Percentiles rank a stretch among this genome's conserved stretches.
These are phyloP conservation scores for Aphis craccivora DNA, from an alignment of 1,140 invertebrate species.

Conservation along the genomic window DNA sequence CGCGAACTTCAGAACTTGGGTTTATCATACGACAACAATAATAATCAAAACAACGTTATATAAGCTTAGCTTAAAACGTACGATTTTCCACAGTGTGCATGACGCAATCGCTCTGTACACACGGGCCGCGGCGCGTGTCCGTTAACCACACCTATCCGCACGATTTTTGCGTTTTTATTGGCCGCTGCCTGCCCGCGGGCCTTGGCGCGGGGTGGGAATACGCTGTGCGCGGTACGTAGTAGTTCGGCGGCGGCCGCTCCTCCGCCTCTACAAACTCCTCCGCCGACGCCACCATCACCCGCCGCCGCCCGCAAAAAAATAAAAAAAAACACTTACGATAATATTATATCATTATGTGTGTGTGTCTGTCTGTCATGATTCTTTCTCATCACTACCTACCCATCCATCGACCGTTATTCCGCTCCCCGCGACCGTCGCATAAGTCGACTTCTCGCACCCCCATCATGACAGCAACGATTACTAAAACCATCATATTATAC, in stretches of 20 bases:
- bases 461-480: background rate
- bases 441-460: background rate
- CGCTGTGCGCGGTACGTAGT: background rate
- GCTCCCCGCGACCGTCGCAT: background rate
- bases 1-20: no score
- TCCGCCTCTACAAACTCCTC: background rate
- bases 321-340: background rate
- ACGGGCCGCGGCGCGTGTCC: background rate
- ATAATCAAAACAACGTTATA: background rate
- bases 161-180: constrained; percentile 38
- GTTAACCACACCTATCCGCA: constrained; percentile 41
- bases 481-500: no score
- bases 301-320: background rate
- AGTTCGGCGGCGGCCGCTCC: background rate
- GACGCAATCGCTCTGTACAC: background rate
- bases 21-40: no score
- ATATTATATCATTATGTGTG: background rate
- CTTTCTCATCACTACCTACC: background rate
- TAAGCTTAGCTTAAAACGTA: background rate
- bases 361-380: background rate
- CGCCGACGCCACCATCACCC: background rate
- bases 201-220: background rate
- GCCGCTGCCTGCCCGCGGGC: background rate
- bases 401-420: background rate
- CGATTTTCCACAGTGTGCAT: background rate